Evolutionary conservation across 2,888 invertebrate species (phyloP).

Genomic region (Mimachlamys varia): DNA sequence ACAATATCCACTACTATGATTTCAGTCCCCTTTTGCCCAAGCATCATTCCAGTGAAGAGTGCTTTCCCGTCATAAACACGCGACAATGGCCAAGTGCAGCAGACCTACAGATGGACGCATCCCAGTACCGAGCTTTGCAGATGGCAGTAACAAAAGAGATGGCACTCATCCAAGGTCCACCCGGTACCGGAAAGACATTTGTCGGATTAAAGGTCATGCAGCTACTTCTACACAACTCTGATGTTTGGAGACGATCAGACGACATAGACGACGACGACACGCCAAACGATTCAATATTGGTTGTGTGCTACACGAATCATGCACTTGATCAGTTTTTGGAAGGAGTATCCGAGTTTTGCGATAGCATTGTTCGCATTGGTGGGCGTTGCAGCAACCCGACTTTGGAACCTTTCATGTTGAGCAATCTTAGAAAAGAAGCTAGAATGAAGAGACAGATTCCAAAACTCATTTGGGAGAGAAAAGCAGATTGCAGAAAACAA

Average conservation of each 20-base stretch:
- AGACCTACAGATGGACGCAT: slow-evolving; percentile 58
- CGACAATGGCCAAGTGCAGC: slow-evolving; percentile 60
- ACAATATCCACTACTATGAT: slow-evolving; percentile 51
- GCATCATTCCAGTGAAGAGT: not conserved
- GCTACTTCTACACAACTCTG: slow-evolving; percentile 85
- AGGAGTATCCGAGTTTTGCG: slow-evolving; percentile 67
- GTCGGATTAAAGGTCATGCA: slow-evolving; percentile 89
- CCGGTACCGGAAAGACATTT: slow-evolving; percentile 94
- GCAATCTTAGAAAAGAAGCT: slow-evolving; percentile 50
- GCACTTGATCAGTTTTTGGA: slow-evolving; percentile 79
- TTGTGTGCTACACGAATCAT: slow-evolving; percentile 81
- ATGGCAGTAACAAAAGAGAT: slow-evolving; percentile 76
- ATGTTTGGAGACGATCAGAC: slow-evolving; percentile 75
- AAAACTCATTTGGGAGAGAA: slow-evolving; percentile 54
- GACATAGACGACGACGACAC: slow-evolving; percentile 14
- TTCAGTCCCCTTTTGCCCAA: slow-evolving; percentile 50
- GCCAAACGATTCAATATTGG: slow-evolving; percentile 70
- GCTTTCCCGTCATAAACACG: slow-evolving; percentile 50
- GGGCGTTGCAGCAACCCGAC: slow-evolving; percentile 68
- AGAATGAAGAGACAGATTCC: slow-evolving; percentile 51
- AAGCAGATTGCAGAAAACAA: slow-evolving; percentile 54
- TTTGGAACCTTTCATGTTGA: slow-evolving; percentile 63
- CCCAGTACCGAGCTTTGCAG: slow-evolving; percentile 75
- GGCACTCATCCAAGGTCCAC: slow-evolving; percentile 85
- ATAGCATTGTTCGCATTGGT: slow-evolving; percentile 76